Percentiles rank a stretch among this genome's conserved stretches.
Evolutionary conservation across 2,113 vertebrate species (phyloP).

Genomic region (Lipotes vexillifer): DNA sequence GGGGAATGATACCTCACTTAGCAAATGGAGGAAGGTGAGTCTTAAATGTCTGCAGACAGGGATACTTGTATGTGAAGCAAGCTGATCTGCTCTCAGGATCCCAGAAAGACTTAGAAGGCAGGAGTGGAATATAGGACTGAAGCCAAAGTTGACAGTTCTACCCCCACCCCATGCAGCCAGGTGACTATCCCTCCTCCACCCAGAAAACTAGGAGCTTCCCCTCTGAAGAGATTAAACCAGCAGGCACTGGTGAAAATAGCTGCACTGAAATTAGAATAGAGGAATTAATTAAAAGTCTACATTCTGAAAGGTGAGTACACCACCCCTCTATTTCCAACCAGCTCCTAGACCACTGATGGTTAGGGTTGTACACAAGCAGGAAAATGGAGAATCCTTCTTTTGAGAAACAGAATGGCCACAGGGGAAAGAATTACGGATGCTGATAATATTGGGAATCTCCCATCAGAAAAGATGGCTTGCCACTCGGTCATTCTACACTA

Average conservation of each 20-base stretch:
- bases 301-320: background rate
- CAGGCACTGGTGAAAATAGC: background rate
- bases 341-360: background rate
- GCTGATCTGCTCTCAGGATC: background rate
- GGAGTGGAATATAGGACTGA: background rate
- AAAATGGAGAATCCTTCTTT: background rate
- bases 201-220: background rate
- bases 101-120: background rate
- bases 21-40: background rate
- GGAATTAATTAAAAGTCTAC: background rate
- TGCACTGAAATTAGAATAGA: background rate
- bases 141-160: background rate
- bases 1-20: background rate
- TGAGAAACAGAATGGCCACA: background rate
- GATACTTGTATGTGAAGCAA: background rate
- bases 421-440: background rate
- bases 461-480: background rate
- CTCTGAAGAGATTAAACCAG: background rate
- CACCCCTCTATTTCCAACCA: background rate
- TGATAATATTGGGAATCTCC: background rate
- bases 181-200: background rate
- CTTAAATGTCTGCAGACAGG: background rate
- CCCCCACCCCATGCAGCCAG: background rate
- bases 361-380: background rate
- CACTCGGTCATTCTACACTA: accelerated